phyloP scores from a whole-genome alignment of 2,113 vertebrate species.

The Ploceus nigricollis region DNA sequence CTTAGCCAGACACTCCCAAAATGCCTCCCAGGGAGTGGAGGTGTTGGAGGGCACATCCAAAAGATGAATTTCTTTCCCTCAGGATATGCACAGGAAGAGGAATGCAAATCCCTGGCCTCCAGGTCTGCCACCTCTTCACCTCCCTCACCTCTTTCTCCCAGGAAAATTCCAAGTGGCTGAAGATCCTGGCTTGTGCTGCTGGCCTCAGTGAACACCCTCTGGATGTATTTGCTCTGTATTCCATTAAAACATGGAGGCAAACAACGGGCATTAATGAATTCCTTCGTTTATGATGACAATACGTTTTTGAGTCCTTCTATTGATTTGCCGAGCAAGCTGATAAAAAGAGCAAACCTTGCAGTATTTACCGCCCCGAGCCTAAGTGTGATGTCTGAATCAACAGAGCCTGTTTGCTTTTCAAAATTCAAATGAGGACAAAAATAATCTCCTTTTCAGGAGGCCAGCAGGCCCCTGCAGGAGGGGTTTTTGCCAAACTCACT shows the following conservation, averaged over 20 bases:
- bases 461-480: neutral
- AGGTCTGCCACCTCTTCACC: neutral
- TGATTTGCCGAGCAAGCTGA: constrained; percentile 60
- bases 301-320: constrained; percentile 15
- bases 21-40: rapidly evolving
- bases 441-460: neutral
- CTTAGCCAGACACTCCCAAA: neutral
- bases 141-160: neutral
- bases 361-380: constrained; percentile 44
- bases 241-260: constrained; percentile 38
- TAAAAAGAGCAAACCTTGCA: constrained; percentile 61
- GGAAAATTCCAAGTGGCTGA: neutral
- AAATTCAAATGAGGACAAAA: constrained; percentile 25
- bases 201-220: neutral
- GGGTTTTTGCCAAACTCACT: neutral
- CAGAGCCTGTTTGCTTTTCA: constrained; percentile 11
- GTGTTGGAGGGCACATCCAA: neutral
- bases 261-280: constrained; percentile 58
- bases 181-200: neutral
- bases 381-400: constrained; percentile 31
- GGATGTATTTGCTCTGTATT: constrained; percentile 41
- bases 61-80: neutral
- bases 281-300: constrained; percentile 50
- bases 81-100: neutral
- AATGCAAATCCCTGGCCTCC: neutral